Evolutionary conservation across 2,888 invertebrate species (phyloP), one percentile per base, ranked within the genome.

Genomic region (Campoletis raptor): DNA sequence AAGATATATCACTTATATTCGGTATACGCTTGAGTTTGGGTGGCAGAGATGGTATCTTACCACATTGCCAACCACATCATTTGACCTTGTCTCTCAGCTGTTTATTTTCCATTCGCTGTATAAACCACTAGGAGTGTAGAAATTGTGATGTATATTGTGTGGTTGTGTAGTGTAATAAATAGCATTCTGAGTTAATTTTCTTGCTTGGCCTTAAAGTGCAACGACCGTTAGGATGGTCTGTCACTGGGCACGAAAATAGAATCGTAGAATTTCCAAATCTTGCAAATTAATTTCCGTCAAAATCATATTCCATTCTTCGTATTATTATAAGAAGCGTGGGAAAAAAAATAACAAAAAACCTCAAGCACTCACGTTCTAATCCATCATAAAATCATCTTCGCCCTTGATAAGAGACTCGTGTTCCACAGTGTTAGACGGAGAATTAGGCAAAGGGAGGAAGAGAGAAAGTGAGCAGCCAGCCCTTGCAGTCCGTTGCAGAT

Each of bases 41-140:
- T 24, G 37, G 40, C 42, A 24, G 40, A 42, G 40, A 40, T 74
- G 74, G 18, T 18, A 42, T 8, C 21, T n/a, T 9, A 45, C 76
- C 64, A 42, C 76, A 64, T 36, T 40, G 24, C 36, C 67, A 42
- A 78, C 78, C 78, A 40, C 67, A 42, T 67, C 54, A 67, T 67
- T 78, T 67, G 36, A 78, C 40, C 78, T 78, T 54, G 52, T 37
- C 21, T 37, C 37, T 67, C 36, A 12, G 9, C 54, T 18, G 67
- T 67, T 67, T 54, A 40, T 78, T 24, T 67, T 69, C 40, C 40
- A 21, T 40, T 64, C 24, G 18, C 42, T 69, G 37, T 15, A 8
- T 15, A 67, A 64, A 37, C n/a, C 48, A 4, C 52, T 36, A 1
- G n/a, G 10, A 69, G 61, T 45, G n/a, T 18, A 8, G 8, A 40